phyloP scores from a whole-genome alignment of 2,113 vertebrate genomes.

The Pungitius pungitius region DNA sequence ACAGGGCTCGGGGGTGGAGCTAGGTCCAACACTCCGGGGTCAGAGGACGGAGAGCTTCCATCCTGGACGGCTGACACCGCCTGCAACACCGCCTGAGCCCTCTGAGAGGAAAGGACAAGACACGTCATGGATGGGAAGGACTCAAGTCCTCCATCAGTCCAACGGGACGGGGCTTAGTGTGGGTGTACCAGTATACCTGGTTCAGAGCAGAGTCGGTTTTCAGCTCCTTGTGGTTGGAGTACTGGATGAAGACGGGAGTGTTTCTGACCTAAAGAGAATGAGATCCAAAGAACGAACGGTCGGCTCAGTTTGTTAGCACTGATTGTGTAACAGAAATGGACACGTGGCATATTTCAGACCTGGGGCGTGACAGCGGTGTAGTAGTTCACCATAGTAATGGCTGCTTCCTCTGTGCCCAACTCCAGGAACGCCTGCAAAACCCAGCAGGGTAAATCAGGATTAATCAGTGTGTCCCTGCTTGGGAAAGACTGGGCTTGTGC shows the following conservation, averaged over 20 bases:
- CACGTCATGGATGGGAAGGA: background rate
- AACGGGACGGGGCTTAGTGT: background rate
- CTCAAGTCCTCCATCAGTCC: background rate
- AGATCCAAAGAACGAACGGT: constrained; percentile 55
- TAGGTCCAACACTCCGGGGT: constrained; percentile 89
- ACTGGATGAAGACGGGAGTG: constrained; percentile 96
- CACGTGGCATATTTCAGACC: constrained; percentile 86
- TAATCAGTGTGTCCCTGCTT: background rate
- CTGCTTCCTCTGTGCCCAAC: constrained; percentile 95
- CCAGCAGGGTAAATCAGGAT: background rate
- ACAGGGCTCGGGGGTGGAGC: constrained; percentile 95
- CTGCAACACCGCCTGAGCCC: constrained; percentile 95
- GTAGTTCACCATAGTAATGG: constrained; percentile 98
- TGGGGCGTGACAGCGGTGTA: constrained; percentile 96
- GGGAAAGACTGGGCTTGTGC: background rate
- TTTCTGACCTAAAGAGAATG: constrained; percentile 91
- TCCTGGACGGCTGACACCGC: constrained; percentile 96
- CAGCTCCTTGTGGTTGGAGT: constrained; percentile 98
- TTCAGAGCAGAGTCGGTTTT: constrained; percentile 98
- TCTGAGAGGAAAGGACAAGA: constrained; percentile 72
- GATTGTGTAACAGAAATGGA: background rate
- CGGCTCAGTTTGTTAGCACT: background rate
- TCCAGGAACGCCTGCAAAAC: constrained; percentile 92
- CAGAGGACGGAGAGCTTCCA: constrained; percentile 91
- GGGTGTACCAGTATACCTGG: constrained; percentile 64